These are phyloP conservation scores for Pseudorhiza aurosa DNA, from an alignment of 30 jellyfish, hydroid and myxozoan genomes.

Conservation along the genomic window DNA sequence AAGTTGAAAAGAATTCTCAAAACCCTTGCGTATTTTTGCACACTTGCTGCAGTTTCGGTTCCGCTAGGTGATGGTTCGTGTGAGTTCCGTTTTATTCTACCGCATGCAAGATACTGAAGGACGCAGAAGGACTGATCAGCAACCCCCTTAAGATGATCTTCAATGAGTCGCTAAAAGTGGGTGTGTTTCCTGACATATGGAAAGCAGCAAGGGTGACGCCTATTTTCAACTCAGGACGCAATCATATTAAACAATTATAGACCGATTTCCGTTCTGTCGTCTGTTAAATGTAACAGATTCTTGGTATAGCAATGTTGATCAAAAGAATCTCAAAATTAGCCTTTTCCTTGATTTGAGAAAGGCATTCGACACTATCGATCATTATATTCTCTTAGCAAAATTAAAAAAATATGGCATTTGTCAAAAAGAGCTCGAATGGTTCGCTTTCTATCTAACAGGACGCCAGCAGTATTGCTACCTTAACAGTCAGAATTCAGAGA, in stretches of 20 bases:
- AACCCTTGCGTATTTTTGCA: no score
- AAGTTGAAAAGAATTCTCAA: no score
- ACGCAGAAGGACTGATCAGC: background rate
- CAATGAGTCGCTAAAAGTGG: background rate
- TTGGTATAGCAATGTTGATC: no score
- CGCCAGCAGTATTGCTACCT: no score
- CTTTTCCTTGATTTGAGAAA: background rate
- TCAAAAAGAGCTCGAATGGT: slow-evolving; percentile 30
- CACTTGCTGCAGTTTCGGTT: no score
- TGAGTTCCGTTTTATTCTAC: no score
- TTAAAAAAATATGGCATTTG: slow-evolving; percentile 10
- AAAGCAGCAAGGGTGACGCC: slow-evolving; percentile 29
- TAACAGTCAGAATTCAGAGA: no score
- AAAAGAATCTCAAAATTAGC: no score
- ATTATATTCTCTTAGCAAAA: slow-evolving; percentile 23
- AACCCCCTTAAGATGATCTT: background rate
- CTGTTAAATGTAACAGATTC: no score
- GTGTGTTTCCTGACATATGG: slow-evolving; percentile 3
- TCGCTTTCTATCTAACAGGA: background rate
- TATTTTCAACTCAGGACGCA: slow-evolving; percentile 18
- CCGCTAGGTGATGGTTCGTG: no score
- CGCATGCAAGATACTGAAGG: slow-evolving; percentile 17
- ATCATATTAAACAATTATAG: slow-evolving; percentile 6
- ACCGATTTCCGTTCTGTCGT: slow-evolving; percentile 5
- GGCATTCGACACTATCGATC: slow-evolving; percentile 19